Percentiles rank a stretch among this genome's conserved stretches.
phyloP scores from a whole-genome alignment of 2,888 invertebrate genomes.

The Falcaria lacertinaria region DNA sequence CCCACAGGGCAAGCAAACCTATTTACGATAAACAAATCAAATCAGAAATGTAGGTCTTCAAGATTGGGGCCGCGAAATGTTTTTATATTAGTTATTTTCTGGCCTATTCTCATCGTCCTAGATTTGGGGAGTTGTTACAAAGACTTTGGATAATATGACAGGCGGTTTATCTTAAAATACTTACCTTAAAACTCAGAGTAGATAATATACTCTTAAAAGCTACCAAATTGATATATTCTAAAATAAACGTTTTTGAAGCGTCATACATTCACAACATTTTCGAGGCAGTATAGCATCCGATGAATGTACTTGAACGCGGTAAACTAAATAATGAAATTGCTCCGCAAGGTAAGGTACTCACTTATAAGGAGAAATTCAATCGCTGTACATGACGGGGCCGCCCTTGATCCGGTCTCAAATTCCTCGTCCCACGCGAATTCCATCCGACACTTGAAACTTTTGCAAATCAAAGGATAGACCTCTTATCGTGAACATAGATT shows the following conservation, averaged over 20 bases:
- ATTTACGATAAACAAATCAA: not conserved
- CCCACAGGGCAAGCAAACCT: not conserved
- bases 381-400: not conserved
- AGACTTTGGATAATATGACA: not conserved
- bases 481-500: not conserved
- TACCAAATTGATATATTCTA: too few relatives aligned
- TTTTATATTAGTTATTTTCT: not conserved
- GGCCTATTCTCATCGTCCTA: not conserved
- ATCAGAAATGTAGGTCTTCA: not conserved
- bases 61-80: not conserved
- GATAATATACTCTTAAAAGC: too few relatives aligned
- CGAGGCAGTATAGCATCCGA: too few relatives aligned
- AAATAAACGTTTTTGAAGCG: too few relatives aligned
- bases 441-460: not conserved
- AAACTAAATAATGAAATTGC: too few relatives aligned
- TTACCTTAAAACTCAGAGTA: too few relatives aligned
- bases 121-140: not conserved
- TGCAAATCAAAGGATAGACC: not conserved
- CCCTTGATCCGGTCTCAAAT: not conserved
- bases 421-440: not conserved
- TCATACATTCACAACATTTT: too few relatives aligned
- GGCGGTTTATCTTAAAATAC: too few relatives aligned
- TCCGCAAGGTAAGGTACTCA: not conserved
- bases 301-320: too few relatives aligned
- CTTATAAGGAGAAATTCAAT: not conserved